Evolutionary conservation across 2,888 invertebrate genomes (phyloP).

Genomic region (Protophormia terraenovae): DNA sequence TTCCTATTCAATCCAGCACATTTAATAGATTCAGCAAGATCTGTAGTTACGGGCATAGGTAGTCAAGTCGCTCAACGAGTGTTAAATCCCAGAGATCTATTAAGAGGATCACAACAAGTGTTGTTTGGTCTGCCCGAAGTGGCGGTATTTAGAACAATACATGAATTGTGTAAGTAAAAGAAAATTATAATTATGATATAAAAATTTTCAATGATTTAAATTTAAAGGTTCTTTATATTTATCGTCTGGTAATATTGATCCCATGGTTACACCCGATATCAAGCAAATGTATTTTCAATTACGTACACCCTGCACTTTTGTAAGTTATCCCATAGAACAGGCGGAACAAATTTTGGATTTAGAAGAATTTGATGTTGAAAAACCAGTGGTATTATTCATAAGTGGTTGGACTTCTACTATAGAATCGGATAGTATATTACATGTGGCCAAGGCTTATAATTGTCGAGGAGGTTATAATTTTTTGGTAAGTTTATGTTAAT

Average conservation of each 20-base stretch:
- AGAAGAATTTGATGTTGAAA: constrained; percentile 71
- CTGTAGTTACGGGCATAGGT: background rate
- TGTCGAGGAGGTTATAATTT: constrained; percentile 76
- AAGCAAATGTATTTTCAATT: constrained; percentile 72
- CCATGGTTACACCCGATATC: constrained; percentile 70
- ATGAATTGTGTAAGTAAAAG: constrained; percentile 47
- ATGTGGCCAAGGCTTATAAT: constrained; percentile 74
- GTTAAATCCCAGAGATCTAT: background rate
- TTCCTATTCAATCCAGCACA: constrained; percentile 13
- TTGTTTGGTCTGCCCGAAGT: constrained; percentile 37
- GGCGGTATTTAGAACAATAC: constrained; percentile 13
- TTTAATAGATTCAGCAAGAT: constrained; percentile 22
- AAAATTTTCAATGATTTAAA: background rate
- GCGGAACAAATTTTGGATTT: constrained; percentile 68
- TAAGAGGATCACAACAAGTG: constrained; percentile 11
- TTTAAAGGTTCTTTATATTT: constrained; percentile 71
- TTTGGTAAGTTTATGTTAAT: constrained; percentile 69
- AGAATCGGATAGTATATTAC: constrained; percentile 69
- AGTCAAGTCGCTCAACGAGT: background rate
- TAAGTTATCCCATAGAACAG: constrained; percentile 69
- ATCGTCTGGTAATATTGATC: constrained; percentile 61
- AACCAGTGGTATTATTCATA: constrained; percentile 74
- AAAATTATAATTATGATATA: background rate
- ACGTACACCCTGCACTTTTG: constrained; percentile 69
- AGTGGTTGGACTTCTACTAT: constrained; percentile 76